phyloP scores from a whole-genome alignment of 2,113 vertebrate genomes.

The Dipodomys stephensi region DNA sequence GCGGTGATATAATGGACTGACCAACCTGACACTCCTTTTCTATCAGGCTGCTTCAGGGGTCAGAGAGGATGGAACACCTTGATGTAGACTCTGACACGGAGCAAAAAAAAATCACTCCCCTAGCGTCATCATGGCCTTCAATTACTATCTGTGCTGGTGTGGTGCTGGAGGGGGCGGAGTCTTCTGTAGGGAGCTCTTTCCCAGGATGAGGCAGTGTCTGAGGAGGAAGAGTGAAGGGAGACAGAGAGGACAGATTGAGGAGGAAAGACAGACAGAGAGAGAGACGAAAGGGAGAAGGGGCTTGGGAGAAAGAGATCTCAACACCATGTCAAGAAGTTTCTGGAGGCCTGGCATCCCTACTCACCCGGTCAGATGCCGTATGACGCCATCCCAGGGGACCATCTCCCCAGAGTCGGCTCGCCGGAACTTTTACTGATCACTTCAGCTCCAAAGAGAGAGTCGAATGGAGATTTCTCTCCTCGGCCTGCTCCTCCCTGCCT shows the following conservation, averaged over 20 bases:
- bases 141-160: neutral
- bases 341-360: no score
- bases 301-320: no score
- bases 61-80: no score
- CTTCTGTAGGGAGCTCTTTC: neutral
- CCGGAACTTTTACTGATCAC: neutral
- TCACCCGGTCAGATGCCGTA: no score
- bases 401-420: neutral
- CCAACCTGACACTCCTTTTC: no score
- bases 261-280: neutral
- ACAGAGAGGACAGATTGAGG: neutral
- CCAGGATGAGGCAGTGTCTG: neutral
- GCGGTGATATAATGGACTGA: neutral
- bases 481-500: neutral
- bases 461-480: neutral
- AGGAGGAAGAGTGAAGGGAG: neutral
- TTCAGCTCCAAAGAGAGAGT: neutral
- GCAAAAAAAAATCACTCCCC: neutral
- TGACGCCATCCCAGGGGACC: no score
- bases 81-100: neutral
- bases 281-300: no score
- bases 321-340: no score
- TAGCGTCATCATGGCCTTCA: no score
- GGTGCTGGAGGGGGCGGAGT: neutral
- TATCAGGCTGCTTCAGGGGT: neutral